Evolutionary conservation across 2,113 vertebrate genomes (phyloP).

Genomic region (Pygoscelis antarcticus): DNA sequence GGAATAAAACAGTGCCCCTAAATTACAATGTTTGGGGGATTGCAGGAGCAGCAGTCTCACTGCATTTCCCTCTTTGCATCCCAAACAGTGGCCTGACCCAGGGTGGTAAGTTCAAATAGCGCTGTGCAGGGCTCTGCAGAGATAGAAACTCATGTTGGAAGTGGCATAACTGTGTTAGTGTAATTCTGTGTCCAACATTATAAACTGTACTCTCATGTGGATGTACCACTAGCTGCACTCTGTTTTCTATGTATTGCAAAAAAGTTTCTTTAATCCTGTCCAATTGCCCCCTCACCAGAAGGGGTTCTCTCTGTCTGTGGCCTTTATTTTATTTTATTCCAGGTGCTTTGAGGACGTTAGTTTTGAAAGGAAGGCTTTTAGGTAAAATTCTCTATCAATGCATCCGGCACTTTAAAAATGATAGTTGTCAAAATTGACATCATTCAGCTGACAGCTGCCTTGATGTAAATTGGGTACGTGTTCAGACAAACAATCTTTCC

Average conservation of each 20-base stretch:
- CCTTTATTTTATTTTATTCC: not conserved
- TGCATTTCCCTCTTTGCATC: not conserved
- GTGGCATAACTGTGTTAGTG: not conserved
- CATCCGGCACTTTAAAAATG: not conserved
- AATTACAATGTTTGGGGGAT: not conserved
- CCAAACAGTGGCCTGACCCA: not conserved
- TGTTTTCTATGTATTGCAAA: not conserved
- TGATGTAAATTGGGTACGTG: not conserved
- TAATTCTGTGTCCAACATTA: not conserved
- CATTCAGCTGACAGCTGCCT: not conserved
- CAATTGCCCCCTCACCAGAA: not conserved
- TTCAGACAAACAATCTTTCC: not conserved
- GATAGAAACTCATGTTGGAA: not conserved
- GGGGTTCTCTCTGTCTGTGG: not conserved
- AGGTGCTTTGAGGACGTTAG: not conserved
- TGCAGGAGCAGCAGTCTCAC: not conserved
- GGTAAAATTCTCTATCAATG: not conserved
- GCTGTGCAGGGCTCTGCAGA: not conserved
- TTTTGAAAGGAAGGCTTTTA: not conserved
- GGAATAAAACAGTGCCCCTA: not conserved
- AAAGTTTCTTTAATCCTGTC: not conserved
- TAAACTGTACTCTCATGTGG: not conserved
- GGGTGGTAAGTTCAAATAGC: not conserved
- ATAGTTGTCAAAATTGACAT: not conserved
- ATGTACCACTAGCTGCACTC: not conserved